Evolutionary conservation across 2,113 vertebrate genomes (phyloP).

Genomic region (Pavo muticus): DNA sequence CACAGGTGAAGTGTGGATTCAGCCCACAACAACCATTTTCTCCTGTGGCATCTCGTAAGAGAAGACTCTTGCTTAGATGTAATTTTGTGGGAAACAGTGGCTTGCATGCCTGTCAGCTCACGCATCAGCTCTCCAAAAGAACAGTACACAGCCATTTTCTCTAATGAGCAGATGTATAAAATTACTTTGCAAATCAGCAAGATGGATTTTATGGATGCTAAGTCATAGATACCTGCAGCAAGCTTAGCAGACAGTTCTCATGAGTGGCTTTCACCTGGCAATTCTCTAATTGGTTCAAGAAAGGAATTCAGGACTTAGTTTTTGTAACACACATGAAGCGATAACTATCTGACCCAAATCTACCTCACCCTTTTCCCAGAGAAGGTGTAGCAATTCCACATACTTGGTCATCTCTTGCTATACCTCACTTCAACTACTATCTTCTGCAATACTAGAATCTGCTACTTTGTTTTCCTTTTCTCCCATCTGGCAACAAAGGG

Average conservation of each 20-base stretch:
- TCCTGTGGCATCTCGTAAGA: not conserved
- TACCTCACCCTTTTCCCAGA: not conserved
- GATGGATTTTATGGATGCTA: not conserved
- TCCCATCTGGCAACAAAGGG: not conserved
- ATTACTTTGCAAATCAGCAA: not conserved
- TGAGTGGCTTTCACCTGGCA: not conserved
- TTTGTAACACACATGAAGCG: not conserved
- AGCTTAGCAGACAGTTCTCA: not conserved
- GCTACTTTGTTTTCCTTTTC: not conserved
- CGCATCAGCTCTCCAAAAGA: not conserved
- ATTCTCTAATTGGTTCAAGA: not conserved
- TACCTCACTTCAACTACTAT: fast-evolving
- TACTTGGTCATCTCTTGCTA: not conserved
- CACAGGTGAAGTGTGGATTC: not conserved
- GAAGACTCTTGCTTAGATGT: not conserved
- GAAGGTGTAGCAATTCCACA: not conserved
- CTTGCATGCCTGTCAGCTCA: not conserved
- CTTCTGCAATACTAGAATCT: not conserved
- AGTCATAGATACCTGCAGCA: fast-evolving
- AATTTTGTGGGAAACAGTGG: not conserved
- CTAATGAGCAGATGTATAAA: not conserved
- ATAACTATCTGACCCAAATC: not conserved
- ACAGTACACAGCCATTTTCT: not conserved
- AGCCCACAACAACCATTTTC: not conserved
- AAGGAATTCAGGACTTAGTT: not conserved